Conservation (phyloP, 2,888 invertebrate genomes). For the Pseudoips prasinana region DNA sequence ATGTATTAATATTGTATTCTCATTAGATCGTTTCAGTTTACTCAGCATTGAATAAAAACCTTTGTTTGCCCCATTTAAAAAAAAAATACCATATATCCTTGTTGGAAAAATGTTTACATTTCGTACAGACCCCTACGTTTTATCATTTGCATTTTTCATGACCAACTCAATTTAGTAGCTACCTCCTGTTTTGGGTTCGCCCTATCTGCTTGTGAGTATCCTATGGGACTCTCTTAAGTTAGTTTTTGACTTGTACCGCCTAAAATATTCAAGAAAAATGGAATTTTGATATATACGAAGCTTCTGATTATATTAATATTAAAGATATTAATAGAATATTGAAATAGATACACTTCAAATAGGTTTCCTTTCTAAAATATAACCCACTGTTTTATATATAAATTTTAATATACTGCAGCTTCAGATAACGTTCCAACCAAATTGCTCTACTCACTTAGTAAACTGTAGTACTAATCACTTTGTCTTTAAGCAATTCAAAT, state of each 20-base stretch:
- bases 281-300: constrained; percentile 23
- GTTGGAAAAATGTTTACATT: constrained; percentile 22
- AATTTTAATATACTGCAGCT: too few relatives aligned
- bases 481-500: too few relatives aligned
- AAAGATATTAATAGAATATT: too few relatives aligned
- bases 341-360: too few relatives aligned
- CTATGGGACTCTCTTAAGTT: constrained; percentile 31
- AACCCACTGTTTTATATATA: too few relatives aligned
- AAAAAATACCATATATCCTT: constrained; percentile 15
- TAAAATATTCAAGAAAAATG: constrained; percentile 31
- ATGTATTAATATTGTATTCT: too few relatives aligned
- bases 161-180: constrained; percentile 40
- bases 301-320: constrained; percentile 5
- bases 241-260: constrained; percentile 20
- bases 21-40: too few relatives aligned
- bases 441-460: too few relatives aligned
- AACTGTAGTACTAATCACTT: too few relatives aligned
- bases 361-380: too few relatives aligned
- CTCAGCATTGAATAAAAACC: constrained; percentile 1
- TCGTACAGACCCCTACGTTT: constrained; percentile 25
- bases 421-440: too few relatives aligned
- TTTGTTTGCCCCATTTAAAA: constrained; percentile 18
- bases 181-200: constrained; percentile 29
- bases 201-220: constrained; percentile 29
- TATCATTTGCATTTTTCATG: constrained; percentile 43